These are phyloP conservation scores for Cepaea hortensis DNA, from an alignment of 2,888 invertebrate genomes.

Conservation along the genomic window DNA sequence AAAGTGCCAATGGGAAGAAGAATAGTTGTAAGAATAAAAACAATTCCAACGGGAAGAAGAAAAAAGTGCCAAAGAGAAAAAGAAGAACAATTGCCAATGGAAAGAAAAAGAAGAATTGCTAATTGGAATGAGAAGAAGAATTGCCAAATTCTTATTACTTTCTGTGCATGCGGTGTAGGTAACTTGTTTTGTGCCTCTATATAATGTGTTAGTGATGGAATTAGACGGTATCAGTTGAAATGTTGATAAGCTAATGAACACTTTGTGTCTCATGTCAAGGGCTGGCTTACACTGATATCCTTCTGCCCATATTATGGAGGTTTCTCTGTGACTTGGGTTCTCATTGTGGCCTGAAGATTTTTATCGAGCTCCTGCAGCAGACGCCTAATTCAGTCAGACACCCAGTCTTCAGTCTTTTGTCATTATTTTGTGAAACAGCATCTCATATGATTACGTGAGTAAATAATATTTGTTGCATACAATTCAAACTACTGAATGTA, in stretches of 20 bases:
- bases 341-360: slow-evolving; percentile 90
- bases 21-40: too few species aligned
- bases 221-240: neutral
- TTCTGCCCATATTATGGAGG: slow-evolving; percentile 92
- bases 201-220: too few species aligned
- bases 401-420: slow-evolving; percentile 94
- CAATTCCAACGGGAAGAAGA: too few species aligned
- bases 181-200: too few species aligned
- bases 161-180: too few species aligned
- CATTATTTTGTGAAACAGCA: slow-evolving; percentile 95
- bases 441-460: slow-evolving; percentile 96
- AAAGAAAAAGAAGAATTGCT: too few species aligned
- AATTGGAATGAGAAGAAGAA: too few species aligned
- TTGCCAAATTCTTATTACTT: too few species aligned
- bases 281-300: slow-evolving; percentile 92
- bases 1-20: too few species aligned
- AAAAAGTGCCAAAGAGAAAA: too few species aligned
- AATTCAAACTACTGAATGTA: neutral
- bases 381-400: slow-evolving; percentile 86
- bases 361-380: slow-evolving; percentile 88
- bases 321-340: slow-evolving; percentile 92
- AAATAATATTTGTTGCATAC: neutral
- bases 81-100: too few species aligned
- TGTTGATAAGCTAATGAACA: neutral
- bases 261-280: slow-evolving; percentile 80